Percentiles rank a stretch among this genome's conserved stretches.
phyloP scores from a whole-genome alignment of 2,797 vertebrate genomes.

The Tenualosa thibaudeaui region DNA sequence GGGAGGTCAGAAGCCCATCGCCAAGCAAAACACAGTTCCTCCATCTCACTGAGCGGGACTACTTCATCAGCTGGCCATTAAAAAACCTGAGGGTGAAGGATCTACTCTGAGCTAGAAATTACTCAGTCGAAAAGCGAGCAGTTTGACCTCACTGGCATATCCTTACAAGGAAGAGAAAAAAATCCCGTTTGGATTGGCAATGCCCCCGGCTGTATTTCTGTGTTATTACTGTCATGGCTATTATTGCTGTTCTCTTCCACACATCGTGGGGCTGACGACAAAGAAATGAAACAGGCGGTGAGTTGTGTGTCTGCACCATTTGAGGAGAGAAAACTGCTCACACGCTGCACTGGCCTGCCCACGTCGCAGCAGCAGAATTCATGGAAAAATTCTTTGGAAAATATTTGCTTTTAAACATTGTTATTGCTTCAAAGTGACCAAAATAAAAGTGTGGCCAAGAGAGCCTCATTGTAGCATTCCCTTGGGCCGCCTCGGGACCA shows the following conservation, averaged over 20 bases:
- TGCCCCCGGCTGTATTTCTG: not conserved
- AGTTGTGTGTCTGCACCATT: constrained; percentile 14
- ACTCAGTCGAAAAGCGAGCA: constrained; percentile 55
- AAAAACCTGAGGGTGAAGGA: constrained; percentile 61
- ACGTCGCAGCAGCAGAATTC: not conserved
- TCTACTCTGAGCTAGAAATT: constrained; percentile 52
- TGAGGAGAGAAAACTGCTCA: not conserved
- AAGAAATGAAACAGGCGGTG: constrained; percentile 22
- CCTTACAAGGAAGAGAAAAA: constrained; percentile 43
- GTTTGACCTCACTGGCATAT: constrained; percentile 60
- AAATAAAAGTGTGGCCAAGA: not conserved
- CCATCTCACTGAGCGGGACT: constrained; percentile 59
- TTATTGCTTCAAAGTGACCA: constrained; percentile 4
- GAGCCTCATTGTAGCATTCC: not conserved
- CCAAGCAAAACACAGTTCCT: constrained; percentile 71
- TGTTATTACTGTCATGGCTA: constrained; percentile 1
- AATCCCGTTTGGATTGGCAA: constrained; percentile 42
- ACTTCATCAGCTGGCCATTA: constrained; percentile 73
- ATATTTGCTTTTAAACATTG: not conserved
- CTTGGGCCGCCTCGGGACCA: not conserved
- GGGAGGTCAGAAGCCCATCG: constrained; percentile 56
- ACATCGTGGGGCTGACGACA: not conserved
- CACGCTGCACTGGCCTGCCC: not conserved
- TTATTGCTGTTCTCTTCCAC: constrained; percentile 9
- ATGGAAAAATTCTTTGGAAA: constrained; percentile 7